These are phyloP conservation scores for Tyrannus savana DNA, from an alignment of 2,113 vertebrate species.

Conservation along the genomic window DNA sequence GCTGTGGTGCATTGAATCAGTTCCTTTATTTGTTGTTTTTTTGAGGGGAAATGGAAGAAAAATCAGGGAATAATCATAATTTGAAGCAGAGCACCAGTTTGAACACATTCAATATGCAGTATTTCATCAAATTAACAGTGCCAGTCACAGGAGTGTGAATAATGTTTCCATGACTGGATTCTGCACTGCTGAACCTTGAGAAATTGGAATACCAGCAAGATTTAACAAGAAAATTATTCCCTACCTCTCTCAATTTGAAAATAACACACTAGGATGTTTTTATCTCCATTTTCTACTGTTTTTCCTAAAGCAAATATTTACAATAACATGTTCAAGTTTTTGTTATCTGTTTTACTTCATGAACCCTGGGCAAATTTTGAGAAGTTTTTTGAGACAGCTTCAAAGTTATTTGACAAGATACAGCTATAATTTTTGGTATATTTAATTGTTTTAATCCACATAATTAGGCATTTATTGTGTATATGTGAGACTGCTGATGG, in stretches of 20 bases:
- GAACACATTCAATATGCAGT: neutral
- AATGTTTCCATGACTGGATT: neutral
- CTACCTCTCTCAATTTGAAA: neutral
- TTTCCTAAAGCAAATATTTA: neutral
- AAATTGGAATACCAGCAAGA: neutral
- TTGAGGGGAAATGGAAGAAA: neutral
- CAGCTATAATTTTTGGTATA: neutral
- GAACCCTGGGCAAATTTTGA: neutral
- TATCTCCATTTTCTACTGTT: neutral
- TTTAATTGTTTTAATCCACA: neutral
- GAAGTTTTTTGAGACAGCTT: neutral
- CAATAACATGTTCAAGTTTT: neutral
- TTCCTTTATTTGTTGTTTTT: neutral
- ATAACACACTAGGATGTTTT: neutral
- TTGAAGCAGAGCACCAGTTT: neutral
- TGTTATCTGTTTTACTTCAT: neutral
- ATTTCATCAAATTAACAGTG: neutral
- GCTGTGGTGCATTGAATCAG: neutral
- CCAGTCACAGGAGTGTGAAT: neutral
- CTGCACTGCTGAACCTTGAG: neutral
- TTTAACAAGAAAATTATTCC: neutral
- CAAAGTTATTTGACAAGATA: neutral
- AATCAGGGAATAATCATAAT: neutral
- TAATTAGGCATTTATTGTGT: neutral
- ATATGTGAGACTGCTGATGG: neutral